Percentiles rank a stretch among this genome's conserved stretches.
These are phyloP conservation scores for Chelidonichthys spinosus DNA, from an alignment of 2,797 vertebrate species.

Conservation along the genomic window DNA sequence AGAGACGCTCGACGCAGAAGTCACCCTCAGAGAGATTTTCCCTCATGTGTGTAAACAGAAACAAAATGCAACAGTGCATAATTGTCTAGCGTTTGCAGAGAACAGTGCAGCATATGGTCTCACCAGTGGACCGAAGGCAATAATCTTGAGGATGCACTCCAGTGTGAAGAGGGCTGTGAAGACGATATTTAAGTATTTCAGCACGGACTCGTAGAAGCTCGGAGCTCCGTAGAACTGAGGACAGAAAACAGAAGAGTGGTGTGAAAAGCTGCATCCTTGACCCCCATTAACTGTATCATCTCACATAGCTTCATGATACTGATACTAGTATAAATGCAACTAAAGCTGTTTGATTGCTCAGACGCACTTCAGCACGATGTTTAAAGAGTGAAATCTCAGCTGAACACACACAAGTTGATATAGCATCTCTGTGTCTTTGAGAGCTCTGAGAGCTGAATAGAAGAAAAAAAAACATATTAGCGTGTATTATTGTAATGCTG, in stretches of 20 bases:
- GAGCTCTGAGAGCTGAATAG: too few relatives aligned
- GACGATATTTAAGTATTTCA: constrained; percentile 96
- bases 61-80: constrained; percentile 17
- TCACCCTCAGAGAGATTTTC: not conserved
- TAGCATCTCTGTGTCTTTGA: not conserved
- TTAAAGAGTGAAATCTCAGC: not conserved
- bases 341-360: not conserved
- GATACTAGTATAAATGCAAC: constrained; percentile 7
- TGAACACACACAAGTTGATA: constrained; percentile 12
- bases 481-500: too few relatives aligned
- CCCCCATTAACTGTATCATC: not conserved
- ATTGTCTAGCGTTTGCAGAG: constrained; percentile 15
- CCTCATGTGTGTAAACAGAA: constrained; percentile 31
- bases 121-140: constrained; percentile 97
- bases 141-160: constrained; percentile 97
- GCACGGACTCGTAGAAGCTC: constrained; percentile 90
- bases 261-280: not conserved
- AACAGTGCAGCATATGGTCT: constrained; percentile 20
- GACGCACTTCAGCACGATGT: not conserved
- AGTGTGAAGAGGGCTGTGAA: constrained; percentile 98
- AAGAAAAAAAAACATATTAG: too few relatives aligned
- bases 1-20: not conserved
- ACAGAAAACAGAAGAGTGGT: not conserved
- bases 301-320: not conserved
- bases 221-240: constrained; percentile 93